Evolutionary conservation across 2,888 invertebrate genomes (phyloP).

Genomic region (Andrena praecox): DNA sequence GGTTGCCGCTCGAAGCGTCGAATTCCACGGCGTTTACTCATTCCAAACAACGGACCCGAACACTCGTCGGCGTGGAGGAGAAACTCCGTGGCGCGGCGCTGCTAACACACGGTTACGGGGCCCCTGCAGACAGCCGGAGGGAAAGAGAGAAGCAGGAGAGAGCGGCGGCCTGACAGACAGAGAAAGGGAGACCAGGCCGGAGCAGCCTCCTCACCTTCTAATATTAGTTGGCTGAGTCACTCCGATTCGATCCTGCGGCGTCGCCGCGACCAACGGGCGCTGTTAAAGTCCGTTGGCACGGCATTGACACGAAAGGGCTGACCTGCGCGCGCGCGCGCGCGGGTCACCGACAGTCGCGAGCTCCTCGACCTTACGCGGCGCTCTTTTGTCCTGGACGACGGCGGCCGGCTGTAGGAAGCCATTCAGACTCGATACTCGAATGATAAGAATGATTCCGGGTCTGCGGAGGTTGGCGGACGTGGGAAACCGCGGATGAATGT

Average conservation of each 20-base stretch:
- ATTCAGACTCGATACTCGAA: no score
- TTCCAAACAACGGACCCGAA: slow-evolving; percentile 79
- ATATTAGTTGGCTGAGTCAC: slow-evolving; percentile 80
- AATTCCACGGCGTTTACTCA: slow-evolving; percentile 82
- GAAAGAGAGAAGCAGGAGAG: slow-evolving; percentile 5
- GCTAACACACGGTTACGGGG: slow-evolving; percentile 14
- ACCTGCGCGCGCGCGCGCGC: slow-evolving; percentile 6
- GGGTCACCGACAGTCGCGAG: slow-evolving; percentile 14
- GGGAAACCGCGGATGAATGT: no score
- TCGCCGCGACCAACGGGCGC: slow-evolving; percentile 45
- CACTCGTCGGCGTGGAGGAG: slow-evolving; percentile 65
- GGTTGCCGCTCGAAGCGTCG: slow-evolving; percentile 73
- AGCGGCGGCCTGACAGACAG: slow-evolving; percentile 8
- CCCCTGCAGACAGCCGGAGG: slow-evolving; percentile 14
- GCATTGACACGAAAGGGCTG: slow-evolving; percentile 69
- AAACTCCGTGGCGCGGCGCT: slow-evolving; percentile 67
- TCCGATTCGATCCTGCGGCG: slow-evolving; percentile 68
- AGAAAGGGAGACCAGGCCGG: slow-evolving; percentile 60
- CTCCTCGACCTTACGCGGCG: neutral
- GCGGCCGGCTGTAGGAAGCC: neutral
- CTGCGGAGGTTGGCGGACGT: no score
- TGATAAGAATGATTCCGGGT: no score
- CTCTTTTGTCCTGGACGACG: neutral
- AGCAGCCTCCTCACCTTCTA: slow-evolving; percentile 77
- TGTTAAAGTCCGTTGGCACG: slow-evolving; percentile 64